These are phyloP conservation scores for Harpalus rubripes DNA, from an alignment of 2,888 invertebrate genomes.

Conservation along the genomic window DNA sequence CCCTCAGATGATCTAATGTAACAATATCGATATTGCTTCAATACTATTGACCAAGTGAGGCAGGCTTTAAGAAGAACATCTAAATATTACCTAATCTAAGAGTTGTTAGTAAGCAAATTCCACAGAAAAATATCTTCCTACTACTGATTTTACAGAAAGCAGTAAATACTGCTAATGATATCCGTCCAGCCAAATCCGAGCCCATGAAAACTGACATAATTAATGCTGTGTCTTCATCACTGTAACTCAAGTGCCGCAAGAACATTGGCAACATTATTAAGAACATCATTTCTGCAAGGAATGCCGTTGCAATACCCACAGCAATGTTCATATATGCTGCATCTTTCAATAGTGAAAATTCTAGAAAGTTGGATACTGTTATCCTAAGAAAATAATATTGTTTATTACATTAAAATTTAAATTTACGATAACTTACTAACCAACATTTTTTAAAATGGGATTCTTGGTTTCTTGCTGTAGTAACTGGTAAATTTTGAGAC, in stretches of 20 bases:
- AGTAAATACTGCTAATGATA: conserved; percentile 1
- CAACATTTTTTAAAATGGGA: not conserved
- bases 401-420: not conserved
- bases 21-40: too few species aligned
- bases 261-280: conserved; percentile 5
- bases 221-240: not conserved
- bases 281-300: not conserved
- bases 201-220: not conserved
- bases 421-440: not conserved
- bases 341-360: not conserved
- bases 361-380: not conserved
- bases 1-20: too few species aligned
- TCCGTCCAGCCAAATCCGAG: conserved; percentile 1
- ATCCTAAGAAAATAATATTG: not conserved
- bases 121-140: not conserved
- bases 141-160: not conserved
- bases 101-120: not conserved
- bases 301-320: not conserved
- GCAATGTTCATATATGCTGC: not conserved
- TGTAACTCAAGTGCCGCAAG: not conserved
- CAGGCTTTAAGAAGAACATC: too few species aligned
- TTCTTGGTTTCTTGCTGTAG: not conserved
- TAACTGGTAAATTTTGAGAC: not conserved
- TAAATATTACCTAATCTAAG: not conserved
- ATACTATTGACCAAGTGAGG: too few species aligned